Percentiles rank a stretch among this genome's conserved stretches.
Evolutionary conservation across 2,888 invertebrate species (phyloP).

Genomic region (Cheiracanthium punctorium): DNA sequence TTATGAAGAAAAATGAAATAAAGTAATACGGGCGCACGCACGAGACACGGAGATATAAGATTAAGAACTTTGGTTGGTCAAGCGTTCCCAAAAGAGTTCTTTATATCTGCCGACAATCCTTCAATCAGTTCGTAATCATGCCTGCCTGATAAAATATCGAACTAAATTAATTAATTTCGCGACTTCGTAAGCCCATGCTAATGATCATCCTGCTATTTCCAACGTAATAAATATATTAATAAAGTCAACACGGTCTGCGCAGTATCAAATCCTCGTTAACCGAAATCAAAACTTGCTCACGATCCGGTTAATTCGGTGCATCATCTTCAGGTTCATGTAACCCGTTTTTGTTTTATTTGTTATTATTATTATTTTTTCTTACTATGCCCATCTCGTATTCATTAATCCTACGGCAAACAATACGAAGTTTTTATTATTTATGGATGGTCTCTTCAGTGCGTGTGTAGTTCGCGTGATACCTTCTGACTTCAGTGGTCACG

Average conservation of each 20-base stretch:
- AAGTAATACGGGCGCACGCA: no score
- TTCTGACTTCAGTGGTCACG: slow-evolving; percentile 47
- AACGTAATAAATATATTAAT: slow-evolving; percentile 11
- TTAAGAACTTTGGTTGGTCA: no score
- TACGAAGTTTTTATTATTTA: slow-evolving; percentile 63
- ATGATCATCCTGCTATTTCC: not conserved
- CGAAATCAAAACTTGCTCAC: not conserved
- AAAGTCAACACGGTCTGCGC: not conserved
- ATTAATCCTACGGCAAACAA: slow-evolving; percentile 58
- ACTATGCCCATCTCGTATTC: slow-evolving; percentile 7
- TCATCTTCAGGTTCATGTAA: slow-evolving; percentile 14
- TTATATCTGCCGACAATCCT: not conserved
- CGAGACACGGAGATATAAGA: no score
- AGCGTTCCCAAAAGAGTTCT: not conserved
- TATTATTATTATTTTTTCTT: not conserved
- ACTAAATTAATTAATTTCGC: slow-evolving; percentile 10
- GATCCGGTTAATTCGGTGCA: slow-evolving; percentile 38
- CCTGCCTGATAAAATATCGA: not conserved
- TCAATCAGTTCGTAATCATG: not conserved
- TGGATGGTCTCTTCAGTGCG: slow-evolving; percentile 21
- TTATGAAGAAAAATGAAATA: no score
- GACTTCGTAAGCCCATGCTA: not conserved
- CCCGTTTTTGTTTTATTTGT: not conserved
- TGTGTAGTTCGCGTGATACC: slow-evolving; percentile 49
- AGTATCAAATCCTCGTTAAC: slow-evolving; percentile 13